These are phyloP conservation scores for Lycocerus yunnanus DNA, from an alignment of 2,888 invertebrate species.

Conservation along the genomic window DNA sequence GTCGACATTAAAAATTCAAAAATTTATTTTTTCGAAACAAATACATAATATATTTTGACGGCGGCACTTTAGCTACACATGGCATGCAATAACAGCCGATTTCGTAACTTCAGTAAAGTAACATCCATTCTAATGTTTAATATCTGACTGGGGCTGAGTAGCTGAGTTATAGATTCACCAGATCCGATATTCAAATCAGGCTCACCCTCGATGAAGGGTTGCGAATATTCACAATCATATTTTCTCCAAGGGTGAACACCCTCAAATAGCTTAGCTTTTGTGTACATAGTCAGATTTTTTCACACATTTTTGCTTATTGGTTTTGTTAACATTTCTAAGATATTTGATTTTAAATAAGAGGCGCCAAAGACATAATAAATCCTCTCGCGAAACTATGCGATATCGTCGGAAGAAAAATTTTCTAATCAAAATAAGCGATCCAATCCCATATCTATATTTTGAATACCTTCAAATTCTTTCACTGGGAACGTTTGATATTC, in stretches of 20 bases:
- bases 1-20: neutral
- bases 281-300: conserved; percentile 45
- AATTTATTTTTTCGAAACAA: neutral
- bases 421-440: neutral
- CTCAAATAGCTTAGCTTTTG: conserved; percentile 41
- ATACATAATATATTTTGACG: neutral
- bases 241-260: conserved; percentile 52
- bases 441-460: conserved; percentile 42
- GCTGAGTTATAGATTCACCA: conserved; percentile 36
- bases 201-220: conserved; percentile 50
- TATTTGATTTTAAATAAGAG: neutral
- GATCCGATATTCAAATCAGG: conserved; percentile 51
- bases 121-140: conserved; percentile 43
- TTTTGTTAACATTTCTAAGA: conserved; percentile 23
- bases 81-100: neutral
- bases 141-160: conserved; percentile 46
- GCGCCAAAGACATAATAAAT: neutral
- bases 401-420: neutral
- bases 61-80: neutral
- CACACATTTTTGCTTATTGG: conserved; percentile 41
- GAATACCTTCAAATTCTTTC: conserved; percentile 44
- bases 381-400: neutral
- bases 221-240: conserved; percentile 52
- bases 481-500: conserved; percentile 44
- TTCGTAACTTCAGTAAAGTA: conserved; percentile 11